phyloP scores from a whole-genome alignment of 30 jellyfish, hydroid and myxozoan species.

The Nemopilema nomurai region DNA sequence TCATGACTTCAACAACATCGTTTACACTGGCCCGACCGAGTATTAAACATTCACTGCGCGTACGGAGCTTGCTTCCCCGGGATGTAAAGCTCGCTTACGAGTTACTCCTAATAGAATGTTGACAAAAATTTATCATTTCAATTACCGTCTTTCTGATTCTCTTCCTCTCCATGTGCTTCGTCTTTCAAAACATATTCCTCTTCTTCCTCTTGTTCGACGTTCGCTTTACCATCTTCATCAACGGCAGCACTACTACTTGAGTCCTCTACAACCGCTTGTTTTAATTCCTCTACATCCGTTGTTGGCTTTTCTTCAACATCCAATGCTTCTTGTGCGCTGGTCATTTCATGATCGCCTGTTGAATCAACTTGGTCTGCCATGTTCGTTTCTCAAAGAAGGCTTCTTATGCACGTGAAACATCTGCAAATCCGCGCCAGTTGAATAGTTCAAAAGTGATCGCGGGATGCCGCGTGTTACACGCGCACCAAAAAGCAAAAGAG shows the following conservation, averaged over 20 bases:
- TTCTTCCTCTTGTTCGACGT: slow-evolving; percentile 58
- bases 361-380: slow-evolving; percentile 64
- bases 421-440: slow-evolving; percentile 25
- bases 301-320: slow-evolving; percentile 40
- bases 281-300: slow-evolving; percentile 35
- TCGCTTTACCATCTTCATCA: slow-evolving; percentile 44
- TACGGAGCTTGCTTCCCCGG: too few species aligned
- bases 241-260: slow-evolving; percentile 13
- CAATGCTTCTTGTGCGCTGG: slow-evolving; percentile 9
- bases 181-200: slow-evolving; percentile 72
- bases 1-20: too few species aligned
- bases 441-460: neutral
- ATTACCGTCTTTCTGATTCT: slow-evolving; percentile 52
- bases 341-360: slow-evolving; percentile 54
- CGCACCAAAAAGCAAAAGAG: neutral
- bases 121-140: slow-evolving; percentile 13
- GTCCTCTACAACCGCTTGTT: slow-evolving; percentile 52
- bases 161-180: slow-evolving; percentile 72
- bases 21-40: too few species aligned
- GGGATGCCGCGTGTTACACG: slow-evolving; percentile 18
- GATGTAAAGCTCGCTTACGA: too few species aligned
- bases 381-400: slow-evolving; percentile 24
- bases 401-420: slow-evolving; percentile 38
- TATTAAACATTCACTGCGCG: too few species aligned
- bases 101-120: neutral